phyloP scores from a whole-genome alignment of 2,888 invertebrate species.

The Dynastes maya region DNA sequence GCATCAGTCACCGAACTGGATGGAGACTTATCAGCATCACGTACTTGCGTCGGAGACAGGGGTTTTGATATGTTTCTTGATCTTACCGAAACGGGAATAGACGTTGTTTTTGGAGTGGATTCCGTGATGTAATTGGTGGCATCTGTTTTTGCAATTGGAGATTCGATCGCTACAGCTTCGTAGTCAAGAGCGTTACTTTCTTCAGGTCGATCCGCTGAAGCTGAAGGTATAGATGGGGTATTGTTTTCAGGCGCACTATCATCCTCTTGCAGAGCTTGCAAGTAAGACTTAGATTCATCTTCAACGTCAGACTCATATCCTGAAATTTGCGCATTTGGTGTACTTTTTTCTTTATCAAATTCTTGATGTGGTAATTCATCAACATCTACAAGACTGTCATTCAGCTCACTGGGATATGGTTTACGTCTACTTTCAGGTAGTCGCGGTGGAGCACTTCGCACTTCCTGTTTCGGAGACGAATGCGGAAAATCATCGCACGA shows the following conservation, averaged over 20 bases:
- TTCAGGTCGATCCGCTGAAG: background rate
- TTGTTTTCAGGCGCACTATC: background rate
- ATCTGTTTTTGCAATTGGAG: too few relatives aligned
- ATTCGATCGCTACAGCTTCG: too few relatives aligned
- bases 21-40: too few relatives aligned
- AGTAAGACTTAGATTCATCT: background rate
- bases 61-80: conserved; percentile 1
- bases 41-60: background rate
- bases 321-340: background rate
- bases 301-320: background rate
- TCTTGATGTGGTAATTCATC: background rate
- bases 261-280: background rate
- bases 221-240: background rate
- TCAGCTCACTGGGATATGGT: too few relatives aligned
- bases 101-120: background rate
- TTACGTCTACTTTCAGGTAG: background rate
- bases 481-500: background rate
- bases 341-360: background rate
- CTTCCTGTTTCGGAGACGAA: background rate
- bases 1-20: too few relatives aligned
- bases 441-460: background rate
- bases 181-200: background rate
- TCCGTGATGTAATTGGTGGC: background rate
- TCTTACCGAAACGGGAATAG: conserved; percentile 19
- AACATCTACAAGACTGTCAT: background rate